Evolutionary conservation across 2,888 invertebrate genomes (phyloP), one percentile per base, ranked within the genome.

Genomic region (Aphrophora alni): DNA sequence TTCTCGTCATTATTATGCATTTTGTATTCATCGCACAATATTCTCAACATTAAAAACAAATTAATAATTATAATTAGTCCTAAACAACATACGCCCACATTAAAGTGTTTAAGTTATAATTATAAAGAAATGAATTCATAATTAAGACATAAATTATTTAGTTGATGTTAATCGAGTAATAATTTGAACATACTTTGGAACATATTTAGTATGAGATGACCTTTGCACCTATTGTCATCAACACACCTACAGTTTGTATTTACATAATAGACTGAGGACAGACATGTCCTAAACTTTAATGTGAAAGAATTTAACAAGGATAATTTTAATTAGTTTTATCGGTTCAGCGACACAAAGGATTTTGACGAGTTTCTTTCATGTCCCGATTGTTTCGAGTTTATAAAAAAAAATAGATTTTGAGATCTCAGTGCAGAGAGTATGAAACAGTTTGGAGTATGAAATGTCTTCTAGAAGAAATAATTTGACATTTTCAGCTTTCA

Each of bases 141-240:
- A 59, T 59, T 59, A 59, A 59, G 59, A 59, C 59, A 59, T 59
- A 59, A 59, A 59, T 59, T 21, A 59, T 59, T 59, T 59, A 59
- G 59, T 59, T 21, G 59, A 59, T 59, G 59, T 59, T 59, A 59
- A 59, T 59, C 59, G 21, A 21, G 59, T 4, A 59, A 59, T 59
- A 59, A 21, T 14, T 59, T 59, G 59, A 21, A 1, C 21, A 59
- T n/a, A 59, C 14, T 44, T 44, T 44, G 44, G 17, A 14, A 14
- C 44, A 44, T 59, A 59, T 59, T 59, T 59, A 59, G 59, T 14
- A 59, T 0, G 21, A 21, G 33, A 3, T 1, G 21, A n/a, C n/a
- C 21, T 59, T 59, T 59, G 44, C 14, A 21, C 59, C 59, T 21
- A 59, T 59, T 59, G 59, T 59, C 59, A 59, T 21, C n/a, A 10